A percentile compares a stretch with the other conserved stretches of the same genome.
Evolutionary conservation across 2,797 vertebrate species (phyloP).

Genomic region (Xiphorhynchus erythropygius): DNA sequence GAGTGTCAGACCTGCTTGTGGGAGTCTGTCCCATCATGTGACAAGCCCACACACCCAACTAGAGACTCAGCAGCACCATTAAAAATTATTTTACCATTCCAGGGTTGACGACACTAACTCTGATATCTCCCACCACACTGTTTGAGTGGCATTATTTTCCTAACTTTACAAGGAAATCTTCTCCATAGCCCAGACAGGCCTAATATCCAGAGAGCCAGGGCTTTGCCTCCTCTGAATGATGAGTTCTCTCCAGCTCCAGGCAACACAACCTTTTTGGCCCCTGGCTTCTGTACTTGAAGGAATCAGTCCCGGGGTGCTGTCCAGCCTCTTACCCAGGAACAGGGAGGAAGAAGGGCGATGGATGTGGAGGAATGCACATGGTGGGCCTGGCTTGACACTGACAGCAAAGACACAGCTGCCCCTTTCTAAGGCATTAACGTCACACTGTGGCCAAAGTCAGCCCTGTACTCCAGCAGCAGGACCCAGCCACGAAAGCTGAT

Average conservation of each 20-base stretch:
- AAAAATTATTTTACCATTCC: neutral
- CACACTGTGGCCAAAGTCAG: neutral
- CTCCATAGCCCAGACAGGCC: neutral
- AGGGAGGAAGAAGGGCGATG: neutral
- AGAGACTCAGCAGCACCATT: neutral
- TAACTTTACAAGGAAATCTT: neutral
- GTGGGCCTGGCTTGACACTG: neutral
- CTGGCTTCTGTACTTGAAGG: neutral
- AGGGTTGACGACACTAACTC: neutral
- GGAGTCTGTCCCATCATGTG: accelerated
- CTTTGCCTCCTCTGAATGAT: neutral
- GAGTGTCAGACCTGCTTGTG: neutral
- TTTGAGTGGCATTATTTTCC: neutral
- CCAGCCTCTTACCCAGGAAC: neutral
- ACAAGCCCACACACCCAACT: neutral
- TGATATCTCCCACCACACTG: neutral
- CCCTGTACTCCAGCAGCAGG: neutral
- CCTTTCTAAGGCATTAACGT: neutral
- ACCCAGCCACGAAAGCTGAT: neutral
- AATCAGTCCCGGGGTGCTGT: neutral
- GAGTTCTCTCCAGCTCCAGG: neutral
- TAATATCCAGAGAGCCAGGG: neutral
- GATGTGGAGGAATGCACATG: neutral
- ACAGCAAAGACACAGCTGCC: neutral
- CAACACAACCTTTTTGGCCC: neutral